Conservation (phyloP, 2,797 vertebrate species). For the Melanotaenia maccullochi region DNA sequence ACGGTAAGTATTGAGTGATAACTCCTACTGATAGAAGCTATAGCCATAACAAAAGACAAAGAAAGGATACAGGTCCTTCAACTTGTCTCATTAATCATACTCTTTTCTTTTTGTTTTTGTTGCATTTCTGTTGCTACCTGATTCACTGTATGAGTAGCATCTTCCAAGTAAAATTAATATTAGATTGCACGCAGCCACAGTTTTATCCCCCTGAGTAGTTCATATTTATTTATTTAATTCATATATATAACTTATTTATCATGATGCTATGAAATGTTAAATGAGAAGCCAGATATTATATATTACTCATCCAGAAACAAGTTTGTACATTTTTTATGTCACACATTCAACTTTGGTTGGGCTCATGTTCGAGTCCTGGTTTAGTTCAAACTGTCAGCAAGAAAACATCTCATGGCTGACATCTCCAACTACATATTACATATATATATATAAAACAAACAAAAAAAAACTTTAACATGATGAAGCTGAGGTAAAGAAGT, state of each 20-base stretch:
- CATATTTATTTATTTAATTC: not conserved
- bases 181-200: not conserved
- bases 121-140: not conserved
- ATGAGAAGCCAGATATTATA: too few species aligned
- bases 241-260: too few species aligned
- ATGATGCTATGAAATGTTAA: too few species aligned
- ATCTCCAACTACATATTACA: not conserved
- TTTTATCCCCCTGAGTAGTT: not conserved
- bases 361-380: not conserved
- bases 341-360: too few species aligned
- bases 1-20: not conserved
- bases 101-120: slow-evolving; percentile 25
- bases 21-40: slow-evolving; percentile 8
- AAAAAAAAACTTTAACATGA: too few species aligned
- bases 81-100: slow-evolving; percentile 68
- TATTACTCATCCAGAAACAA: too few species aligned
- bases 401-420: not conserved
- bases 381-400: not conserved
- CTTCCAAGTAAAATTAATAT: not conserved
- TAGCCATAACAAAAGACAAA: slow-evolving; percentile 42
- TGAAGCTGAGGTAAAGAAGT: too few species aligned
- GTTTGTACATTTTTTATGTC: too few species aligned
- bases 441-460: too few species aligned
- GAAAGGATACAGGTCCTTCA: slow-evolving; percentile 45
- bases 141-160: not conserved